Evolutionary conservation across 2,113 vertebrate genomes (phyloP).

Genomic region (Nasalis larvatus): DNA sequence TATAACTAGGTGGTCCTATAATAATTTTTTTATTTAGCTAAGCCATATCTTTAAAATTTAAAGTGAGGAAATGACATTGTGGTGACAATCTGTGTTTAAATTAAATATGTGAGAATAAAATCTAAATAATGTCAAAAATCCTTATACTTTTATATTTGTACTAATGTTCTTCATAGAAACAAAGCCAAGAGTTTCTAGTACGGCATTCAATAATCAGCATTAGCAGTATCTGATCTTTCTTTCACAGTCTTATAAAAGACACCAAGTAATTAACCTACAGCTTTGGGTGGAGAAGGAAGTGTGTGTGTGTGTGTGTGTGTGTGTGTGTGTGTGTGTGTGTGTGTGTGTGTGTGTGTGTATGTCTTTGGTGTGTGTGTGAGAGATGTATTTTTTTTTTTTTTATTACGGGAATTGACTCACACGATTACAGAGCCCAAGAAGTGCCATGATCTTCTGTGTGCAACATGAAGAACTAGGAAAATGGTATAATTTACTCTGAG

Average conservation of each 20-base stretch:
- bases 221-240: not conserved
- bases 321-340: not conserved
- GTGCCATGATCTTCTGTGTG: not conserved
- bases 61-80: not conserved
- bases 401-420: not conserved
- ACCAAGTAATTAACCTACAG: not conserved
- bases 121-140: not conserved
- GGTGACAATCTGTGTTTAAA: not conserved
- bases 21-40: not conserved
- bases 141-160: not conserved
- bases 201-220: not conserved
- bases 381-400: not conserved
- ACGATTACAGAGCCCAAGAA: not conserved
- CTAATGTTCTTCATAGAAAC: not conserved
- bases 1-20: not conserved
- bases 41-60: not conserved
- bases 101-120: not conserved
- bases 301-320: not conserved
- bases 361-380: not conserved
- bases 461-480: not conserved
- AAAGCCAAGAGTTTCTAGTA: not conserved
- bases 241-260: not conserved
- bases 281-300: not conserved
- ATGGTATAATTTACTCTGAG: no score
- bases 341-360: accelerated